These are phyloP conservation scores for Cataglyphis altisquamis DNA, from an alignment of 2,888 invertebrate genomes.

Conservation along the genomic window DNA sequence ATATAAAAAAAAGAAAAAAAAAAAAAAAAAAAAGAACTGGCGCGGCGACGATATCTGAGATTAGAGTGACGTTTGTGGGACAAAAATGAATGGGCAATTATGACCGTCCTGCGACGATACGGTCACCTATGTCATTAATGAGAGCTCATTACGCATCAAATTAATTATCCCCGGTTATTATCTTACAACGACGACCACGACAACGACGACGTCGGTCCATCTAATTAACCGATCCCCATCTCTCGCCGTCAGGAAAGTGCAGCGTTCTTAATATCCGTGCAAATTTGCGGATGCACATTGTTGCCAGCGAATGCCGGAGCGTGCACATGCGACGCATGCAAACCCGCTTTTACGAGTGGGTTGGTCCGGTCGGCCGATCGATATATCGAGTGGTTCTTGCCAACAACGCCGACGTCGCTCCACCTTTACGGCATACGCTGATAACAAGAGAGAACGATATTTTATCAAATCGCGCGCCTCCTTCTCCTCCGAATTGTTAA, in stretches of 20 bases:
- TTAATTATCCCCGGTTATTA: slow-evolving; percentile 53
- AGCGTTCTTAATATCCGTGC: slow-evolving; percentile 57
- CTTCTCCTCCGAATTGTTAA: slow-evolving; percentile 63
- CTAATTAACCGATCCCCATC: slow-evolving; percentile 53
- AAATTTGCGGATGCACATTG: slow-evolving; percentile 56
- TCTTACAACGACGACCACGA: slow-evolving; percentile 39
- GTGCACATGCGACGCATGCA: slow-evolving; percentile 56
- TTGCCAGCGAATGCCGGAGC: slow-evolving; percentile 51
- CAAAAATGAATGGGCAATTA: slow-evolving; percentile 53
- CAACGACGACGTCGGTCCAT: slow-evolving; percentile 30
- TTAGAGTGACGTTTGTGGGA: slow-evolving; percentile 43
- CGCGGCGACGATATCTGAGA: slow-evolving; percentile 36
- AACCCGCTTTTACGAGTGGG: slow-evolving; percentile 44
- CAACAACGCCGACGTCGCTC: slow-evolving; percentile 68
- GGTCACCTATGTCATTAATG: slow-evolving; percentile 50
- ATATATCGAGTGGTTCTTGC: slow-evolving; percentile 83
- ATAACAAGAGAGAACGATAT: slow-evolving; percentile 77
- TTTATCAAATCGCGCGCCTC: slow-evolving; percentile 76
- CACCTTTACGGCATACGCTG: slow-evolving; percentile 82
- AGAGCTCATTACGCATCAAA: slow-evolving; percentile 53
- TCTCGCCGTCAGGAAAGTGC: slow-evolving; percentile 52
- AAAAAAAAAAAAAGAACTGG: slow-evolving; percentile 1
- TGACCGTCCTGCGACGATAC: slow-evolving; percentile 47
- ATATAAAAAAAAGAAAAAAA: background rate
- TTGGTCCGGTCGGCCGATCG: slow-evolving; percentile 74